Conservation (phyloP, 2,797 vertebrate species). For the Sparidentex hasta region DNA sequence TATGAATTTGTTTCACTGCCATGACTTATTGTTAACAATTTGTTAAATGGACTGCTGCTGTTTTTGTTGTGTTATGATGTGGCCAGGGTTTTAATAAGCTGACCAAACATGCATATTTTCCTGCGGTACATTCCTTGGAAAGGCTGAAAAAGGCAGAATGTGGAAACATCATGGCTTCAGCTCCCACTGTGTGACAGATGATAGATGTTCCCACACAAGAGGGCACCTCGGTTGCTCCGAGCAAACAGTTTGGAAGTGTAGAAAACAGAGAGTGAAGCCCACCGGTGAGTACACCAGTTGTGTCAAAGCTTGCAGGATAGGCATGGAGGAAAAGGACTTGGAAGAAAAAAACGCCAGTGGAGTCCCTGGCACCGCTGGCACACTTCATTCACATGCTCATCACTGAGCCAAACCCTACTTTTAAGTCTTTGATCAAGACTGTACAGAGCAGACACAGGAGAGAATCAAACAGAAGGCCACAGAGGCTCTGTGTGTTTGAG, state of each 20-base stretch:
- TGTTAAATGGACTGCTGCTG: not conserved
- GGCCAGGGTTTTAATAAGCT: not conserved
- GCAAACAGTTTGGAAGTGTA: not conserved
- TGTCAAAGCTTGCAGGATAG: constrained; percentile 25
- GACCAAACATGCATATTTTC: constrained; percentile 17
- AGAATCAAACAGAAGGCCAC: constrained; percentile 2
- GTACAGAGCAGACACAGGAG: constrained; percentile 2
- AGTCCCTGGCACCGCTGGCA: not conserved
- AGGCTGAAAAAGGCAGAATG: not conserved
- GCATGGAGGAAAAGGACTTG: not conserved
- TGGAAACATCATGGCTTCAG: constrained; percentile 15
- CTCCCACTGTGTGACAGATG: constrained; percentile 11
- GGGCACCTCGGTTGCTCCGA: constrained; percentile 20
- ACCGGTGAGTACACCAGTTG: constrained; percentile 11
- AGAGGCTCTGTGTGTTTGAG: not conserved
- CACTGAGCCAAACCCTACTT: constrained; percentile 2
- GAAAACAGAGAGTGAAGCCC: constrained; percentile 6
- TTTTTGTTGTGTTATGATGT: not conserved
- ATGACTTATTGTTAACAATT: constrained; percentile 7
- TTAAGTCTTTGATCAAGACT: constrained; percentile 45
- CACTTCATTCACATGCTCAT: constrained; percentile 19
- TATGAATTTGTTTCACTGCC: not conserved
- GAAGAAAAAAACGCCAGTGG: constrained; percentile 1
- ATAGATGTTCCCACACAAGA: constrained; percentile 39
- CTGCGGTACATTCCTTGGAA: not conserved